A percentile compares a stretch with the other conserved stretches of the same genome.
Conservation (phyloP, 2,113 vertebrate genomes). For the Rafetus swinhoei region DNA sequence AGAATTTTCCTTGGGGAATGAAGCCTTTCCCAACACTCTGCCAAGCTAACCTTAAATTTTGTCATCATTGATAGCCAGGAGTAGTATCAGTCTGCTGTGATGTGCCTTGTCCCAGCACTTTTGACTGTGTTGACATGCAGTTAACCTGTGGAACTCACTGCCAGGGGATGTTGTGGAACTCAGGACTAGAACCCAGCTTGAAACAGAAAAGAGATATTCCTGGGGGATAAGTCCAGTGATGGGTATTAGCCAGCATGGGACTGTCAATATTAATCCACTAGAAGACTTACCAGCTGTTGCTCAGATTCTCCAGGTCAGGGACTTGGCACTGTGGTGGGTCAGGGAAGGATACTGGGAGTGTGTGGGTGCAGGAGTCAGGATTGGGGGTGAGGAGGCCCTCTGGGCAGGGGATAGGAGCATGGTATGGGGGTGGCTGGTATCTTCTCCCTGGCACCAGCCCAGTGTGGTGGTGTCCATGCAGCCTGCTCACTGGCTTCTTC, state of each 20-base stretch:
- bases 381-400: too few relatives aligned
- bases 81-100: neutral
- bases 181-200: neutral
- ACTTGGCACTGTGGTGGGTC: too few relatives aligned
- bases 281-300: too few relatives aligned
- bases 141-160: neutral
- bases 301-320: too few relatives aligned
- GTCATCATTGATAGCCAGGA: neutral
- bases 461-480: too few relatives aligned
- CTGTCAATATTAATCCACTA: neutral
- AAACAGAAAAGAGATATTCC: neutral
- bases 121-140: neutral
- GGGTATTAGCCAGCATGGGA: neutral
- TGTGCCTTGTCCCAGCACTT: neutral
- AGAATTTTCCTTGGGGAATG: neutral
- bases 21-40: neutral
- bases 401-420: too few relatives aligned
- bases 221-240: neutral
- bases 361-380: too few relatives aligned
- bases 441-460: too few relatives aligned
- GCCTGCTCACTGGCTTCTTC: too few relatives aligned
- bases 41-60: neutral
- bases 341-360: too few relatives aligned
- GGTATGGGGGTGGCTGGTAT: too few relatives aligned
- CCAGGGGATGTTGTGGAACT: neutral